Conservation (phyloP, 92 coral and sea anemone species). For the Diadumene lineata region DNA sequence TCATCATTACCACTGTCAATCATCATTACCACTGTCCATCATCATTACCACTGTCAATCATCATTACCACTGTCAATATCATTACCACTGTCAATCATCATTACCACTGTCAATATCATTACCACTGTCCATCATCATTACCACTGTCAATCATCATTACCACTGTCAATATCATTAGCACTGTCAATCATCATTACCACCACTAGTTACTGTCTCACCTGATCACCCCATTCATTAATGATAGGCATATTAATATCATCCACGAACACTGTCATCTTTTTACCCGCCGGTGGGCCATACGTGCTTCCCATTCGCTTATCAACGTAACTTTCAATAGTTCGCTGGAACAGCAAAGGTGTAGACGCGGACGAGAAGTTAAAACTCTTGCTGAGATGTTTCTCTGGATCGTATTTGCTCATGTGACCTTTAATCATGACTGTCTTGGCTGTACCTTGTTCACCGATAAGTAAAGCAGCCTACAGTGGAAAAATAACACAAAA, state of each 20-base stretch:
- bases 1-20: neutral
- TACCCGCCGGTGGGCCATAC: conserved; percentile 95
- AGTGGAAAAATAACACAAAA: neutral
- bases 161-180: too few species aligned
- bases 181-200: too few species aligned
- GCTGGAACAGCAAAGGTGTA: conserved; percentile 90
- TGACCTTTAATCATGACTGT: conserved; percentile 96
- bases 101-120: conserved; percentile 1
- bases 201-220: conserved; percentile 35
- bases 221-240: conserved; percentile 93
- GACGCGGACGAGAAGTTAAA: conserved; percentile 98
- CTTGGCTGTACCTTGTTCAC: conserved; percentile 99
- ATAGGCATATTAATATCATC: conserved; percentile 90
- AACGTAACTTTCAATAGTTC: conserved; percentile 84
- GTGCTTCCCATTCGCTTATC: conserved; percentile 92
- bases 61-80: conserved; percentile 5
- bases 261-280: conserved; percentile 79
- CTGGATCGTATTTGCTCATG: conserved; percentile 90
- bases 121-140: neutral
- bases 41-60: conserved; percentile 5
- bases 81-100: conserved; percentile 5
- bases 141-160: too few species aligned
- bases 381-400: conserved; percentile 86
- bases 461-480: conserved; percentile 94
- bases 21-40: conserved; percentile 4